These are phyloP conservation scores for Trissolcus basalis DNA, from an alignment of 1,140 invertebrate genomes.

Conservation along the genomic window DNA sequence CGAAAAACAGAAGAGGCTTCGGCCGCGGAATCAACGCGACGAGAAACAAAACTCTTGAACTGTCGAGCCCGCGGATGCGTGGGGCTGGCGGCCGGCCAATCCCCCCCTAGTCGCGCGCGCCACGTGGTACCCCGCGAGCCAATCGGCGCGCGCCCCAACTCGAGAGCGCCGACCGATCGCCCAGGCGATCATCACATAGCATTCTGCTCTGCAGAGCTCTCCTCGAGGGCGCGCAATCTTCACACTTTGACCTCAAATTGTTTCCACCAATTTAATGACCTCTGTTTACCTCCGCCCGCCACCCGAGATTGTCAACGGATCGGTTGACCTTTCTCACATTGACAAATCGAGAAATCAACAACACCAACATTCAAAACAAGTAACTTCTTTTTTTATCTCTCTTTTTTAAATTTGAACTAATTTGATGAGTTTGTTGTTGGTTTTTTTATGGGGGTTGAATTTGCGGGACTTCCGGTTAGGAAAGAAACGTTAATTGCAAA, in stretches of 20 bases:
- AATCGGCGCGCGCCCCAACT: slow-evolving; percentile 46
- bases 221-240: neutral
- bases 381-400: too few relatives aligned
- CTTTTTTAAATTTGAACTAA: too few relatives aligned
- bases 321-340: too few relatives aligned
- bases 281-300: too few relatives aligned
- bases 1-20: slow-evolving; percentile 58
- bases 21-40: slow-evolving; percentile 63
- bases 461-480: too few relatives aligned
- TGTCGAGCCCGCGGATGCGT: slow-evolving; percentile 55
- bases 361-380: too few relatives aligned
- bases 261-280: neutral
- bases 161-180: slow-evolving; percentile 15
- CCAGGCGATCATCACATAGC: neutral
- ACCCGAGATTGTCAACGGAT: too few relatives aligned
- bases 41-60: slow-evolving; percentile 64
- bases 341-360: too few relatives aligned
- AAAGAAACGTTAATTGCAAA: too few relatives aligned
- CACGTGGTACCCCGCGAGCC: slow-evolving; percentile 62
- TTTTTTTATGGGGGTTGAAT: too few relatives aligned
- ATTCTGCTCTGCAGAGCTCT: neutral
- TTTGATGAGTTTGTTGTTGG: too few relatives aligned
- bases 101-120: slow-evolving; percentile 53
- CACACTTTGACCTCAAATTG: neutral
- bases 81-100: slow-evolving; percentile 60